Percentiles rank a stretch among this genome's conserved stretches.
Conservation (phyloP, 2,797 vertebrate species). For the Oryzias sinensis region DNA sequence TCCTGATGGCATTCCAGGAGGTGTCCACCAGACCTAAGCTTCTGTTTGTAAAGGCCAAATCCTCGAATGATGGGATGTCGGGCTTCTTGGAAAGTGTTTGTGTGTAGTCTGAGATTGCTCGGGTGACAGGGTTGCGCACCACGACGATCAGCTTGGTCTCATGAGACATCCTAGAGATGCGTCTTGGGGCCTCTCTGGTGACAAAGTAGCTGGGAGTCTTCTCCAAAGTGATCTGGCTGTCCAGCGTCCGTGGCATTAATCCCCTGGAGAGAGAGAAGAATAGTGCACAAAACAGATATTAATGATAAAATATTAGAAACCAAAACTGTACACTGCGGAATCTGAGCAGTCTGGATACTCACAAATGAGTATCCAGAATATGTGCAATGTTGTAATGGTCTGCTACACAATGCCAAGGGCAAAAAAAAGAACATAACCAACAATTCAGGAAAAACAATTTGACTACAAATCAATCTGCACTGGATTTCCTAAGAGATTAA, state of each 20-base stretch:
- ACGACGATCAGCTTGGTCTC: conserved; percentile 94
- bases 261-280: conserved; percentile 75
- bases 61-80: conserved; percentile 93
- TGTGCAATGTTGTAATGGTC: no score
- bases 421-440: no score
- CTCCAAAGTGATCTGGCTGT: conserved; percentile 94
- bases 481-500: no score
- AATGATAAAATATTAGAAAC: conserved; percentile 22
- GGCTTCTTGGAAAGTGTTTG: conserved; percentile 97
- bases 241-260: conserved; percentile 91
- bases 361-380: no score
- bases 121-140: conserved; percentile 92
- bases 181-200: conserved; percentile 87
- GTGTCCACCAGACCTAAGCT: conserved; percentile 88
- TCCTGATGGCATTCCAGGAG: conserved; percentile 95
- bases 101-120: conserved; percentile 97
- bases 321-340: no score
- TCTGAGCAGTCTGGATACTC: no score
- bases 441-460: no score
- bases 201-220: conserved; percentile 98
- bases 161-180: conserved; percentile 90
- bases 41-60: conserved; percentile 90
- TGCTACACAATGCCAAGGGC: no score
- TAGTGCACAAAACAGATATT: conserved; percentile 37
- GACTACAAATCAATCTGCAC: no score